Percentiles rank a stretch among this genome's conserved stretches.
These are phyloP conservation scores for Cynocephalus volans DNA, from an alignment of 2,113 vertebrate species.

Conservation along the genomic window DNA sequence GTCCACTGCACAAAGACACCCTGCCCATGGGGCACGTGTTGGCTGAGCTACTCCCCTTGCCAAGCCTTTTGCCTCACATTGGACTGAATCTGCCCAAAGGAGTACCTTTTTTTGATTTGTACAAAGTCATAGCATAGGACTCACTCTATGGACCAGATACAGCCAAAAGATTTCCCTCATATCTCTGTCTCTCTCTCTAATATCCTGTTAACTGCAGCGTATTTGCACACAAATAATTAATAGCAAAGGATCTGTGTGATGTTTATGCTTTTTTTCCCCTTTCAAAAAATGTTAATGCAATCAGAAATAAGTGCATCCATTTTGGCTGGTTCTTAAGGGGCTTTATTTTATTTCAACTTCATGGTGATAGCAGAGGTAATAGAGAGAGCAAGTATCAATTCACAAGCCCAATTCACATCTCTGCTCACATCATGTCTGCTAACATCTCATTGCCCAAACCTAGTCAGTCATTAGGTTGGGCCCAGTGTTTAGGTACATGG, in stretches of 20 bases:
- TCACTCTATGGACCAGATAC: not conserved
- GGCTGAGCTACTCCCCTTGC: not conserved
- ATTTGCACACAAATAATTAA: not conserved
- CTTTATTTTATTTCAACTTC: not conserved
- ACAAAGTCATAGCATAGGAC: not conserved
- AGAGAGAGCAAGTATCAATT: not conserved
- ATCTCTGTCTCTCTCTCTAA: too few relatives aligned
- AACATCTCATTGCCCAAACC: not conserved
- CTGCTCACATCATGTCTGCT: not conserved
- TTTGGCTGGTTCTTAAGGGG: not conserved
- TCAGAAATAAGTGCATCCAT: not conserved
- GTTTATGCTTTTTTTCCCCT: not conserved
- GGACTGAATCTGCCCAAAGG: not conserved
- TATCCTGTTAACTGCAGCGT: not conserved
- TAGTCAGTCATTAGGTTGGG: not conserved
- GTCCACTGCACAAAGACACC: not conserved
- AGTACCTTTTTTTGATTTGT: not conserved
- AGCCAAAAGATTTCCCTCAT: not conserved
- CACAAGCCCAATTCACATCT: not conserved
- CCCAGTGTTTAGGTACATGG: not conserved
- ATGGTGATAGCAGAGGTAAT: not conserved
- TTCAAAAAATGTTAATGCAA: slow-evolving; percentile 14
- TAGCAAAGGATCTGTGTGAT: not conserved
- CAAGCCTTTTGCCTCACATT: not conserved
- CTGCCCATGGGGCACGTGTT: not conserved